Evolutionary conservation across 2,888 invertebrate species (phyloP).

Genomic region (Spisula solida): DNA sequence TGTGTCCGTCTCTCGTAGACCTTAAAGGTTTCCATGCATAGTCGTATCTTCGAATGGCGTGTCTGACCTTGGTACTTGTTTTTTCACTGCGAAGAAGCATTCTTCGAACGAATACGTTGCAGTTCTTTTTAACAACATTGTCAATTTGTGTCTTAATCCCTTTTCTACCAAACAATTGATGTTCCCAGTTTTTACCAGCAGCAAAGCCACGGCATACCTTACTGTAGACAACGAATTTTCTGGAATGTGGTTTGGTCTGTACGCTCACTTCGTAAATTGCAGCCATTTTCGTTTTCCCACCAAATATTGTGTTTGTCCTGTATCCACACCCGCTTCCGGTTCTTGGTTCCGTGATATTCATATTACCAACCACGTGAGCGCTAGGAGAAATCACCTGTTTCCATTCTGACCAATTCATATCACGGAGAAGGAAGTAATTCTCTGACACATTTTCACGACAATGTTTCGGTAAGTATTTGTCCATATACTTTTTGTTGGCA

Average conservation of each 20-base stretch:
- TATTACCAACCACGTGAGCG: constrained; percentile 18
- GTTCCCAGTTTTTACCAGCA: constrained; percentile 67
- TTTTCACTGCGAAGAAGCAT: constrained; percentile 59
- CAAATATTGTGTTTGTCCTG: constrained; percentile 64
- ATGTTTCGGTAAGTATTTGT: constrained; percentile 57
- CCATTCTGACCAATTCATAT: constrained; percentile 76
- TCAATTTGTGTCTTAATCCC: constrained; percentile 69
- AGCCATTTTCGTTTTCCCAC: constrained; percentile 65
- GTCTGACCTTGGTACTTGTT: constrained; percentile 45
- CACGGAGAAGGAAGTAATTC: constrained; percentile 73
- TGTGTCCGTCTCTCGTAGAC: constrained; percentile 33
- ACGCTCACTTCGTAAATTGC: constrained; percentile 76
- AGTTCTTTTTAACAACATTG: constrained; percentile 66
- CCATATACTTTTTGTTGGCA: constrained; percentile 39
- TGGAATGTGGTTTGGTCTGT: constrained; percentile 59
- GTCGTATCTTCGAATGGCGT: constrained; percentile 68
- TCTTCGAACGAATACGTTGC: constrained; percentile 69
- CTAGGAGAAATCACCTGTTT: constrained; percentile 65
- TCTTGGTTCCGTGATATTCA: constrained; percentile 49
- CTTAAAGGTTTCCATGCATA: constrained; percentile 70
- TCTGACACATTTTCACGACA: constrained; percentile 72
- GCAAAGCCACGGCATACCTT: constrained; percentile 66
- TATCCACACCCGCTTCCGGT: constrained; percentile 65
- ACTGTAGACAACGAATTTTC: constrained; percentile 71
- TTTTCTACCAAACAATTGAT: constrained; percentile 60